Evolutionary conservation across 1,140 invertebrate genomes (phyloP).

Genomic region (Caenorhabditis brenneri): DNA sequence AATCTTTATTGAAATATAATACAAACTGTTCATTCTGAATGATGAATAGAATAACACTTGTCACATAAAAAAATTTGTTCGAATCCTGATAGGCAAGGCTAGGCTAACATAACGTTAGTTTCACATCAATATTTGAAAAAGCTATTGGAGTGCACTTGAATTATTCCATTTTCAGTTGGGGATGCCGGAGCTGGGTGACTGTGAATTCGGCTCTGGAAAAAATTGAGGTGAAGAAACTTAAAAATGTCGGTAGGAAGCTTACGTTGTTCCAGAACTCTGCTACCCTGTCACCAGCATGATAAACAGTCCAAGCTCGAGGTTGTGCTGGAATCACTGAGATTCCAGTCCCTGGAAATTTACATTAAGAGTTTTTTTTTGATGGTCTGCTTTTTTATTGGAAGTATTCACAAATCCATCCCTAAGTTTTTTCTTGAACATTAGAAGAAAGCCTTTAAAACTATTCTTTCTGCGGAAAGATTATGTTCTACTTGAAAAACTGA

Average conservation of each 20-base stretch:
- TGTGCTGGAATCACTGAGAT: background rate
- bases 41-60: no score
- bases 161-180: slow-evolving; percentile 4
- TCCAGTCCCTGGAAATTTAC: background rate
- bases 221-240: background rate
- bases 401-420: no score
- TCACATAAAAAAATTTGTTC: no score
- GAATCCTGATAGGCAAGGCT: no score
- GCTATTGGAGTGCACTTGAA: background rate
- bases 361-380: no score
- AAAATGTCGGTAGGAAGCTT: background rate
- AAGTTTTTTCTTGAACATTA: no score
- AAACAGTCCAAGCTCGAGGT: background rate
- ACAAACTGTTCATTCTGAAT: no score
- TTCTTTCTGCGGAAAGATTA: no score
- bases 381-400: no score
- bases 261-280: slow-evolving; percentile 14
- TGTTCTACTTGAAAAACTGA: background rate
- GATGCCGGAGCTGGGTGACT: background rate
- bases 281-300: background rate
- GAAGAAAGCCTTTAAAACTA: background rate
- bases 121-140: no score
- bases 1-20: no score
- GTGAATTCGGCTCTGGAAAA: background rate
- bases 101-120: no score